Base-by-base conservation (phyloP, 2,888 invertebrate genomes). In the Ypsolopha scabrella region DNA sequence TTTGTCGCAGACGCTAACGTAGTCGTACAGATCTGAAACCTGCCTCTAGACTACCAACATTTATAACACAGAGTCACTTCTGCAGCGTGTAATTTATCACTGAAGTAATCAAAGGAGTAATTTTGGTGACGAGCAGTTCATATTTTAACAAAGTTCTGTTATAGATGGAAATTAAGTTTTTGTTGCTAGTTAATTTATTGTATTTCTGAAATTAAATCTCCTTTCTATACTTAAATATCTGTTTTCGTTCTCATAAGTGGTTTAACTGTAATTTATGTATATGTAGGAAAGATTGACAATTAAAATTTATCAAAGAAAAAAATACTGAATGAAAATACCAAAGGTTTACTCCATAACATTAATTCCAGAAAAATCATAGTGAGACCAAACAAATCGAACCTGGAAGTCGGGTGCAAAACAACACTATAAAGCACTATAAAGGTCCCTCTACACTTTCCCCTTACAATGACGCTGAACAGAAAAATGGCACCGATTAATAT, bases 11-110 rank as follows among this genome's bases (percentile, higher is more conserved):
- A n/a, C n/a, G n/a, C n/a, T n/a, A n/a, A n/a, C n/a, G n/a, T n/a
- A n/a, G 24, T 24, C 24, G 24, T 24, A 24, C 24, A 24, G 24
- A 24, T 24, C 24, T 24, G 24, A 24, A 24, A 24, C 24, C 24
- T 4, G 4, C 24, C 24, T 79, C 79, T 76, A 75, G 74, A 70
- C 70, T 62, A 59, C 68, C 64, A 71, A 78, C 81, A 81, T 81
- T 81, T 82, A 80, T 82, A 75, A 81, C 68, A 55, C 57, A 52
- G 54, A 68, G 67, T 63, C 74, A 46, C 53, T 73, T 66, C 65
- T 71, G 75, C 72, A 73, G 64, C 56, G 70, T 71, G 76, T 77
- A 79, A 80, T 81, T 82, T 80, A 77, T 82, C 81, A 77, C 72
- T 63, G 65, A 70, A 72, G 75, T 79, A 82, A 80, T 82, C 80